phyloP scores from a whole-genome alignment of 2,888 invertebrate genomes.

The Physocephala rufipes region DNA sequence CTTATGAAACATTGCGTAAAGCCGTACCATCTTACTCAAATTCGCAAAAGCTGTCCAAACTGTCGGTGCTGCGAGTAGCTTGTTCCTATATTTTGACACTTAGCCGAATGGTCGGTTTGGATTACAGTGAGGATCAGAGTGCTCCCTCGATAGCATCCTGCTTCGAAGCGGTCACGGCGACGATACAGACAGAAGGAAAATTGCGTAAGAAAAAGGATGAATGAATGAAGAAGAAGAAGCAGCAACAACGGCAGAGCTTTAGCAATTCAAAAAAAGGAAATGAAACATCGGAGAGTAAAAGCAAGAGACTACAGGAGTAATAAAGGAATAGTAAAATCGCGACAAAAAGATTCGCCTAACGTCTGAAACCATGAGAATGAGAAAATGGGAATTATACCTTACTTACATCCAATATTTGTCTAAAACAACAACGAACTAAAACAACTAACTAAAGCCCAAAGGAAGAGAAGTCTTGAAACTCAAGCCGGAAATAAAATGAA shows the following conservation, averaged over 20 bases:
- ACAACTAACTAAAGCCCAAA: slow-evolving; percentile 21
- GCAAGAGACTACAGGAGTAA: too few relatives aligned
- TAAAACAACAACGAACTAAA: not conserved
- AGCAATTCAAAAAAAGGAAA: not conserved
- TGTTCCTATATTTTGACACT: slow-evolving; percentile 92
- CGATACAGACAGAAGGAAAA: slow-evolving; percentile 92
- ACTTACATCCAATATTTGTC: slow-evolving; percentile 5
- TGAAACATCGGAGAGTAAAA: slow-evolving; percentile 14
- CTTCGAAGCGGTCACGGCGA: slow-evolving; percentile 87
- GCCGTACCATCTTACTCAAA: slow-evolving; percentile 91
- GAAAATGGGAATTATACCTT: slow-evolving; percentile 14
- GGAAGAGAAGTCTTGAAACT: too few relatives aligned
- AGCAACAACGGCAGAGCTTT: too few relatives aligned
- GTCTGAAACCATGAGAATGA: not conserved
- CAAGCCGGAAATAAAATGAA: not conserved
- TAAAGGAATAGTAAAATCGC: too few relatives aligned
- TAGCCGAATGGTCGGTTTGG: slow-evolving; percentile 78
- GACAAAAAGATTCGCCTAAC: slow-evolving; percentile 20
- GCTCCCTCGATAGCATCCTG: slow-evolving; percentile 76
- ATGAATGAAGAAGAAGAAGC: too few relatives aligned
- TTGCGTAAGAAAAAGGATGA: slow-evolving; percentile 87
- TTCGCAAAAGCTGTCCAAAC: slow-evolving; percentile 91
- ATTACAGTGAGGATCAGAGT: slow-evolving; percentile 72
- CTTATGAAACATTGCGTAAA: slow-evolving; percentile 86
- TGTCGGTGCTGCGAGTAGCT: slow-evolving; percentile 91